Percentiles rank a stretch among this genome's conserved stretches.
Evolutionary conservation across 2,113 vertebrate species (phyloP).

Genomic region (Phrynosoma platyrhinos): DNA sequence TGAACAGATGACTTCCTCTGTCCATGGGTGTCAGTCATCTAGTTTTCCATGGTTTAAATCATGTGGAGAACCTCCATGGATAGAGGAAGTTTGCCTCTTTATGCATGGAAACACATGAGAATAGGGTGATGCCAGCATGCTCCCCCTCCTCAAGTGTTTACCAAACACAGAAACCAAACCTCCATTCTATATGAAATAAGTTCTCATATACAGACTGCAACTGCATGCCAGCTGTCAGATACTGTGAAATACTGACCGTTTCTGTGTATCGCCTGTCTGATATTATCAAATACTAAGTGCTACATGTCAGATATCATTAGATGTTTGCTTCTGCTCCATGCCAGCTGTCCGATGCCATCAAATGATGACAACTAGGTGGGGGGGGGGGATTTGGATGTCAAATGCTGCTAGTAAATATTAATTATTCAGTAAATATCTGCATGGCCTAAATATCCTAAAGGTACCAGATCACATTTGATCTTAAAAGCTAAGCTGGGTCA

Average conservation of each 20-base stretch:
- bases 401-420: background rate
- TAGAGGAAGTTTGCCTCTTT: background rate
- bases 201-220: background rate
- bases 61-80: background rate
- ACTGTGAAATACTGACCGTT: background rate
- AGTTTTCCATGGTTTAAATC: background rate
- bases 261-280: conserved; percentile 5
- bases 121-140: background rate
- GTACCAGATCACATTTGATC: too few species aligned
- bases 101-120: background rate
- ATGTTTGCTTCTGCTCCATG: background rate
- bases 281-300: conserved; percentile 12
- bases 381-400: background rate
- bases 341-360: conserved; percentile 11
- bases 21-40: background rate
- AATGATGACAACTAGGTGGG: background rate
- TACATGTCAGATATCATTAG: background rate
- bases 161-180: background rate
- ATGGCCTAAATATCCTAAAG: too few species aligned
- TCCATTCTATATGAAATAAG: background rate
- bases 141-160: background rate
- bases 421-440: background rate
- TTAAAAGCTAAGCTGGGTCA: too few species aligned
- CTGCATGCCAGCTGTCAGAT: conserved; percentile 15
- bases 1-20: background rate